Evolutionary conservation across 2,888 invertebrate species (phyloP).

Genomic region (Drosophila mimetica): DNA sequence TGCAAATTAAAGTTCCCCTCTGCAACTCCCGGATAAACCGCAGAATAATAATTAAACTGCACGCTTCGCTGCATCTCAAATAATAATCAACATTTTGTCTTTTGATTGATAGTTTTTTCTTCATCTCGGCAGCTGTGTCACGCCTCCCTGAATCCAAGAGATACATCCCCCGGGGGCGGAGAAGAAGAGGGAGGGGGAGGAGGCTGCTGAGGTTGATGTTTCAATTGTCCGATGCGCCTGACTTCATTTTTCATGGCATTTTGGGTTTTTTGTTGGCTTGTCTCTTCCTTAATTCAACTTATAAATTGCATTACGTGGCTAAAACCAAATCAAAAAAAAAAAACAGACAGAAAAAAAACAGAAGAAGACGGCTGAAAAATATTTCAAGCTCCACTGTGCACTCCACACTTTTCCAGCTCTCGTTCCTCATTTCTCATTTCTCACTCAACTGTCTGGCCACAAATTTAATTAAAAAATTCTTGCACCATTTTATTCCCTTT

Average conservation of each 20-base stretch:
- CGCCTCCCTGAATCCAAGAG: conserved; percentile 40
- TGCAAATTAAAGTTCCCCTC: conserved; percentile 14
- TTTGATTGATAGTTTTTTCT: conserved; percentile 72
- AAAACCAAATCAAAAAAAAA: conserved; percentile 19
- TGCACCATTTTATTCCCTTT: conserved; percentile 63
- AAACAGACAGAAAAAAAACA: conserved; percentile 32
- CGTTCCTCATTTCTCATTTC: conserved; percentile 69
- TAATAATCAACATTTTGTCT: conserved; percentile 68
- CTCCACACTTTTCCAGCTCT: conserved; percentile 30
- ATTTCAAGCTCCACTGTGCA: conserved; percentile 63
- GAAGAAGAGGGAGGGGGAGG: neutral
- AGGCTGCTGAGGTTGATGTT: conserved; percentile 35
- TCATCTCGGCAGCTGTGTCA: conserved; percentile 30
- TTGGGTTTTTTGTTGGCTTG: conserved; percentile 55
- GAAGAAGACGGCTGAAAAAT: conserved; percentile 15
- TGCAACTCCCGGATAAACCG: conserved; percentile 28
- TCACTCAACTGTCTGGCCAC: conserved; percentile 72
- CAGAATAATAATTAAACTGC: conserved; percentile 62
- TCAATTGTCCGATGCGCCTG: conserved; percentile 62
- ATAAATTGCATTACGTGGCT: conserved; percentile 73
- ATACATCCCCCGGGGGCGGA: conserved; percentile 10
- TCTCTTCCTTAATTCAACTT: conserved; percentile 54
- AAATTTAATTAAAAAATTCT: conserved; percentile 78
- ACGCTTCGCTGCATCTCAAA: conserved; percentile 61
- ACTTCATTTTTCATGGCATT: conserved; percentile 68